Percentiles rank a stretch among this genome's conserved stretches.
These are phyloP conservation scores for Archips xylosteana DNA, from an alignment of 2,888 invertebrate species.

Conservation along the genomic window DNA sequence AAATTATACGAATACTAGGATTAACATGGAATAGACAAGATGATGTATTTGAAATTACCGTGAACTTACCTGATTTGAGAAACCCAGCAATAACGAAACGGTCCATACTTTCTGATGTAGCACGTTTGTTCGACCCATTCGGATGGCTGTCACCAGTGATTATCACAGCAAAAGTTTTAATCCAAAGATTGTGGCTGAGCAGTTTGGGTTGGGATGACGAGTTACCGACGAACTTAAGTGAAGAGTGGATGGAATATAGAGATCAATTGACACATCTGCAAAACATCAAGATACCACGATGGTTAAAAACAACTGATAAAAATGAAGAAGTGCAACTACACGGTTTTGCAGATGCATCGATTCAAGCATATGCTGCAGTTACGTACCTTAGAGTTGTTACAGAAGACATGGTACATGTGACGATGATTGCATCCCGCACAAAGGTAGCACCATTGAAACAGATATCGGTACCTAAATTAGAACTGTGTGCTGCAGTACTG, in stretches of 20 bases:
- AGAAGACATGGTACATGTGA: conserved; percentile 16
- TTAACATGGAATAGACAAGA: conserved; percentile 17
- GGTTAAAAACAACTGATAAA: background rate
- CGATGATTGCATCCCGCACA: conserved; percentile 27
- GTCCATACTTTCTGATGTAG: conserved; percentile 37
- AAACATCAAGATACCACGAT: conserved; percentile 6
- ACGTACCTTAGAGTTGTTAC: conserved; percentile 21
- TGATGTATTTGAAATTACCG: conserved; percentile 11
- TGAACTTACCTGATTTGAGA: conserved; percentile 25
- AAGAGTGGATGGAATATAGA: background rate
- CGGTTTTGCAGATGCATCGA: conserved; percentile 35
- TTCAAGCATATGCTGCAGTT: conserved; percentile 28
- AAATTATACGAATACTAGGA: conserved; percentile 12
- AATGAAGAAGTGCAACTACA: conserved; percentile 23
- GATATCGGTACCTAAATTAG: background rate
- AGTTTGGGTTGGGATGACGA: too few relatives aligned
- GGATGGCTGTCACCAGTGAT: conserved; percentile 38
- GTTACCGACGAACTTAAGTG: background rate
- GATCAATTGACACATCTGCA: background rate
- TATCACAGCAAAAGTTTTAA: conserved; percentile 22
- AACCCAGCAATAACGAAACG: conserved; percentile 31
- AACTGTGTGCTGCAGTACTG: background rate
- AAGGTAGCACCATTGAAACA: conserved; percentile 28
- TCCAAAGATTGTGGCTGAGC: conserved; percentile 1
- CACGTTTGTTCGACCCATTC: conserved; percentile 39